These are phyloP conservation scores for Eurystomus gularis DNA, from an alignment of 2,113 vertebrate genomes.

Conservation along the genomic window DNA sequence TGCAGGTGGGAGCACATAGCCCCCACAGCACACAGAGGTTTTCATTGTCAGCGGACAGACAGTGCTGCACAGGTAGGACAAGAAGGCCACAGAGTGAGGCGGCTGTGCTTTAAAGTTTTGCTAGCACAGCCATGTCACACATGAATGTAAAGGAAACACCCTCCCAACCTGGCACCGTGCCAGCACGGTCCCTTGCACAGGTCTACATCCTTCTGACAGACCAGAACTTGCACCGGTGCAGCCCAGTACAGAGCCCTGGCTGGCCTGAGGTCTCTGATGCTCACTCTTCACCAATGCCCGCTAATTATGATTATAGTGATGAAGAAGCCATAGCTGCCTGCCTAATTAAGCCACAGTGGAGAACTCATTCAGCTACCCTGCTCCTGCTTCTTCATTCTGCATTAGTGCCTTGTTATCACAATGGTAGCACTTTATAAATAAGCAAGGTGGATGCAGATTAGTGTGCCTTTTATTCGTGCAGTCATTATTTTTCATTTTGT, in stretches of 20 bases:
- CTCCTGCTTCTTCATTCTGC: background rate
- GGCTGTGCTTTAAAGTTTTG: background rate
- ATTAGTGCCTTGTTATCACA: constrained; percentile 6
- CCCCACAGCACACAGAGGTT: background rate
- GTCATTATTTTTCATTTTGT: background rate
- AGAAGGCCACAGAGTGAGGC: background rate
- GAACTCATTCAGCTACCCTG: background rate
- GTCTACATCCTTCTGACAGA: background rate
- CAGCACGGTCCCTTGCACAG: background rate
- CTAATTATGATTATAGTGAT: background rate
- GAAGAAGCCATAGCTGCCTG: background rate
- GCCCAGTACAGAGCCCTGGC: background rate
- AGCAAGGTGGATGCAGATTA: background rate
- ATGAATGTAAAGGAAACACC: background rate
- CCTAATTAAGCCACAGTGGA: constrained; percentile 25
- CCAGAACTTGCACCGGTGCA: background rate
- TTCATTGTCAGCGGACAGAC: rapidly evolving
- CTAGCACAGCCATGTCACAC: background rate
- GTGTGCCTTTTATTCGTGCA: background rate
- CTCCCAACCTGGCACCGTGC: background rate
- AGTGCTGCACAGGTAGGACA: rapidly evolving
- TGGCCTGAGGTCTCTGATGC: background rate
- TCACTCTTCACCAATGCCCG: background rate
- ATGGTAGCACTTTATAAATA: background rate
- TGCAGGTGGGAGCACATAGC: background rate